Conservation (phyloP, 2,113 vertebrate genomes). For the Ammospiza caudacuta region DNA sequence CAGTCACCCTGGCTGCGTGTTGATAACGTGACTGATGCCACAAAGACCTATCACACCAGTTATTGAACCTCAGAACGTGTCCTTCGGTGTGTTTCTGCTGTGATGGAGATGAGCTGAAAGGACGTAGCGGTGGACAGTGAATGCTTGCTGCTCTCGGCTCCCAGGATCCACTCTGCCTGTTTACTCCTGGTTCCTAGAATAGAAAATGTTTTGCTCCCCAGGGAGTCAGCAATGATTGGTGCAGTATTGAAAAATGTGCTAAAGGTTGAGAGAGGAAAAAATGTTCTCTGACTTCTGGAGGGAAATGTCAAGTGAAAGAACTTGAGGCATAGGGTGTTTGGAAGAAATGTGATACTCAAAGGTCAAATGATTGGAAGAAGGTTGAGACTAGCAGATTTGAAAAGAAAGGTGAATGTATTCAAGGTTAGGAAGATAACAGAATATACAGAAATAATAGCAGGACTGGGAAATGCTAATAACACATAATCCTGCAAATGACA, state of each 20-base stretch:
- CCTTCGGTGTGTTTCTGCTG: not conserved
- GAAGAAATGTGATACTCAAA: not conserved
- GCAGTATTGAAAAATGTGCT: not conserved
- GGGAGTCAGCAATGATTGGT: not conserved
- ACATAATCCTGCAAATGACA: not conserved
- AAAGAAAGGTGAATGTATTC: not conserved
- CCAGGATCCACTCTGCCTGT: not conserved
- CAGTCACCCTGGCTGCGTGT: not conserved
- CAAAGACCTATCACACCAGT: not conserved
- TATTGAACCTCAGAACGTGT: not conserved
- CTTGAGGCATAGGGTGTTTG: not conserved
- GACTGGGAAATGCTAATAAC: not conserved
- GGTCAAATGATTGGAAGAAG: not conserved
- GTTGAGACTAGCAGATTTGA: not conserved
- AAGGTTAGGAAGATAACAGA: not conserved
- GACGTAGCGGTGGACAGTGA: not conserved
- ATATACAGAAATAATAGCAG: slow-evolving; percentile 3
- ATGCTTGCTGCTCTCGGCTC: not conserved
- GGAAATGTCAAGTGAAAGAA: not conserved
- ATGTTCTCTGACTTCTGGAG: not conserved
- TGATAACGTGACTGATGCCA: not conserved
- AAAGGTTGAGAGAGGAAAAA: not conserved
- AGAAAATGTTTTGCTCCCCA: not conserved
- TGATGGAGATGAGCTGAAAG: not conserved
- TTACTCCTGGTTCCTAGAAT: not conserved